Base-by-base conservation (phyloP, 2,113 vertebrate species). In the Eubucco bourcierii region DNA sequence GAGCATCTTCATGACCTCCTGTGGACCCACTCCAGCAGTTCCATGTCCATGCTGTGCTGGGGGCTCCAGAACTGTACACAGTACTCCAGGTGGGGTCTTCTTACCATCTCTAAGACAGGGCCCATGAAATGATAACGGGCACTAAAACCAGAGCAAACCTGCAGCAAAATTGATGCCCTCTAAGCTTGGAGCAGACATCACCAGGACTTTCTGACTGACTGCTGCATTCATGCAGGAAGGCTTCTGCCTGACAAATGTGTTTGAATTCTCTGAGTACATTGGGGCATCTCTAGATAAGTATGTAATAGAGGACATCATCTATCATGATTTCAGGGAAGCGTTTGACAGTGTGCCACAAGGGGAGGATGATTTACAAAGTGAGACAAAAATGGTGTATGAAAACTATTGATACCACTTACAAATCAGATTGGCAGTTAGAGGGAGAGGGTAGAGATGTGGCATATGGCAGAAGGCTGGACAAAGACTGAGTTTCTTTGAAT, bases 181-280 rank as follows among this genome's bases (percentile, higher is more conserved):
- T 84, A 87, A 89, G 47, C 68, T 66, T 67, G 91, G 66, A 93
- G 89, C 70, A 74, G 84, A 39, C 82, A 82, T 77, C 88, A 80
- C 25, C 94, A 88, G 96, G 95, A 93, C 96, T 90, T 96, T 93
- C 95, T 90, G 94, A 95, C 75, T 90, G 90, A 93, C 91, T 92
- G 71, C 93, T 94, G 92, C 80, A 74, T 56, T 97, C 84, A 61
- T 86, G 80, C 24, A 2, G 88, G 92, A 91, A 85, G 90, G 80
- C 91, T 94, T 75, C 90, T 93, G 94, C 92, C 94, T 97, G 97
- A 97, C 95, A 97, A 97, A 97, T 96, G 88, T 93, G 90, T 93
- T 94, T 95, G 94, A 86, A 88, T 97, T 96, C 94, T 84, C 89
- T 91, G 86, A 92, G 92, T 90, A 93, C 92, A 88, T 76, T 0